Evolutionary conservation across 1,140 invertebrate species (phyloP), one percentile per base, ranked within the genome.

Genomic region (Drosophila trapezifrons): DNA sequence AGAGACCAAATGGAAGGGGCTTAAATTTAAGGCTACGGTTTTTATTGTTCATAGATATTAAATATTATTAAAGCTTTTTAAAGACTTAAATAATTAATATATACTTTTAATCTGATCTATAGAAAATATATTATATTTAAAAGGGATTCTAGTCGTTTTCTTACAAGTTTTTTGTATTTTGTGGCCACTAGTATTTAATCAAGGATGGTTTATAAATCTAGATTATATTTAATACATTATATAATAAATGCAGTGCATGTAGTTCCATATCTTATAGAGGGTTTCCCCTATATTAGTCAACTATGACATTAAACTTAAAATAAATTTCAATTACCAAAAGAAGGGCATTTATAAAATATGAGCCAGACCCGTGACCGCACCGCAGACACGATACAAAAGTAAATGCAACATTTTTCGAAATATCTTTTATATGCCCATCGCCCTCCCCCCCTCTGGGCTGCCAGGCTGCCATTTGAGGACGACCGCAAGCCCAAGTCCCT

Each of bases 261-360:
- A 8, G 8, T n/a, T 22, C n/a, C 15, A n/a, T 55, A 55, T 55
- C 18, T 15, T n/a, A n/a, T 18, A 38, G 37, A 22, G 20, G 5
- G 9, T 32, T 22, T 25, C 12, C 15, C 67, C 67, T 77, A 51
- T 76, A 83, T 78, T 76, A 70, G 63, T 35, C n/a, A 18, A 64
- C 66, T 63, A 66, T 51, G 17, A 76, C 56, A 67, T 64, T 43
- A 58, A 78, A 74, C 66, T 86, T 70, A 71, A 71, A 78, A 89
- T 87, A 87, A 87, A 87, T 87, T 80, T 80, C 67, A 83, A 89
- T 87, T 82, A 80, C 56, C 52, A 37, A 75, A 35, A 38, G 52
- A 47, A 47, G 63, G 70, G 66, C 74, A 72, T 67, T 81, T 86
- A 37, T 62, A 62, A 89, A 63, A 70, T 59, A 67, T 59, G 42